Base-by-base conservation (phyloP, 2,113 vertebrate species). In the Periophthalmus modestus region DNA sequence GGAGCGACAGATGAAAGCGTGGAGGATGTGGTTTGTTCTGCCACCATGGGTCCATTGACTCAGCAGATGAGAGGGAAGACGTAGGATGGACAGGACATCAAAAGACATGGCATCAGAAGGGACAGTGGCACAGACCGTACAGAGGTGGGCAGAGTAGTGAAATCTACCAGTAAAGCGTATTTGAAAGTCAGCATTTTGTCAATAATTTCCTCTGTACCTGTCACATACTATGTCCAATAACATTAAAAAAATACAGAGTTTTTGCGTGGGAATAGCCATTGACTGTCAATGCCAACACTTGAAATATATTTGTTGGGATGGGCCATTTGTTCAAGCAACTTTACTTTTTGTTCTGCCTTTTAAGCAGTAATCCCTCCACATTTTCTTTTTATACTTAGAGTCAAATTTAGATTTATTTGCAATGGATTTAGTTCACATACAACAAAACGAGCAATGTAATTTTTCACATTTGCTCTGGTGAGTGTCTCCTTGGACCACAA, bases 51-150 rank as follows among this genome's bases (percentile, higher is more conserved):
- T 50, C 66, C 70, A 48, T 21, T 61, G 77, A 52, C 48, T 80
- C 61, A 62, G 72, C 52, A 73, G 81, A 76, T 82, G 71, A 81
- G 74, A 83, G 43, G 72, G 69, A 55, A 70, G 68, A 69, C 57
- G 78, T 75, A 68, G 68, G 86, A 83, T 84, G 81, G 82, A 80
- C 80, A 71, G 48, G 68, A 18, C 54, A 75, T 79, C 66, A 75
- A 73, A 83, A 79, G 66, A 55, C 33, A 46, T 7, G 54, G 46
- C 14, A 65, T 63, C 73, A 69, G 73, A 16, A 46, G 39, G 12
- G 61, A 74, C 62, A 34, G 2, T 76, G 69, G 58, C 59, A 72
- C 48, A 52, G 24, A 65, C 0, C 48, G 39, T 36, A 50, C 16
- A 36, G 28, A 77, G 69, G 55, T 36, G 43, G 33, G 61, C 0